Percentiles rank a stretch among this genome's conserved stretches.
Evolutionary conservation across 2,888 invertebrate genomes (phyloP).

Genomic region (Callyntrura guangdongensis): DNA sequence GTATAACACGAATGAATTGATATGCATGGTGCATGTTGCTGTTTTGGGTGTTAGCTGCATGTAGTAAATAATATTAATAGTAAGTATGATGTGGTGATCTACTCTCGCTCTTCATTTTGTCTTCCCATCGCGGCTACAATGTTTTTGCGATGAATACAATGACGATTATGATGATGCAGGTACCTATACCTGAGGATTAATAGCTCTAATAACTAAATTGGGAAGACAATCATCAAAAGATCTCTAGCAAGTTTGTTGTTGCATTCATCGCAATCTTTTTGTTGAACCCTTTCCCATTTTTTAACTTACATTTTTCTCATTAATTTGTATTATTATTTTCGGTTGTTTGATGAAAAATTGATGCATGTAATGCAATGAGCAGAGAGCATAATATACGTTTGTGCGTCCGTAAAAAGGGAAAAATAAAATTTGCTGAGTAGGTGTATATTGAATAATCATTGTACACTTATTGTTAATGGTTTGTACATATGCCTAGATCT

Average conservation of each 20-base stretch:
- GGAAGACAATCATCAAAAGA: conserved; percentile 60
- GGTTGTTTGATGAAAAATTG: conserved; percentile 19
- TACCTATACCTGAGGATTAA: conserved; percentile 16
- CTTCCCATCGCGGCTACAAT: conserved; percentile 50
- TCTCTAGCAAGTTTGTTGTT: conserved; percentile 66
- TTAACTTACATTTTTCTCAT: conserved; percentile 28
- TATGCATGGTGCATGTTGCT: conserved; percentile 44
- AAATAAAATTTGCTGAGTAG: neutral
- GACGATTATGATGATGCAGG: neutral
- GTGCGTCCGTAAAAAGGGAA: conserved; percentile 2
- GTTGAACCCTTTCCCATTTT: conserved; percentile 23
- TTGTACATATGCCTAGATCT: neutral
- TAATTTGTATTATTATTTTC: neutral
- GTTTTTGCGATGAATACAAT: neutral
- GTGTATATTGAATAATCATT: conserved; percentile 42
- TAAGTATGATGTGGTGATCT: conserved; percentile 42
- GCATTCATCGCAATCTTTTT: conserved; percentile 22
- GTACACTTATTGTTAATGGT: conserved; percentile 1
- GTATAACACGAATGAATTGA: conserved; percentile 72
- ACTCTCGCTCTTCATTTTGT: conserved; percentile 27
- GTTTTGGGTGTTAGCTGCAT: conserved; percentile 22
- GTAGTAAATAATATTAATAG: neutral
- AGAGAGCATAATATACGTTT: neutral
- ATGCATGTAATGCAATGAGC: conserved; percentile 14
- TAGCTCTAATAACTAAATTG: conserved; percentile 57